phyloP scores from a whole-genome alignment of 2,797 vertebrate species.

The Botia almorhae region DNA sequence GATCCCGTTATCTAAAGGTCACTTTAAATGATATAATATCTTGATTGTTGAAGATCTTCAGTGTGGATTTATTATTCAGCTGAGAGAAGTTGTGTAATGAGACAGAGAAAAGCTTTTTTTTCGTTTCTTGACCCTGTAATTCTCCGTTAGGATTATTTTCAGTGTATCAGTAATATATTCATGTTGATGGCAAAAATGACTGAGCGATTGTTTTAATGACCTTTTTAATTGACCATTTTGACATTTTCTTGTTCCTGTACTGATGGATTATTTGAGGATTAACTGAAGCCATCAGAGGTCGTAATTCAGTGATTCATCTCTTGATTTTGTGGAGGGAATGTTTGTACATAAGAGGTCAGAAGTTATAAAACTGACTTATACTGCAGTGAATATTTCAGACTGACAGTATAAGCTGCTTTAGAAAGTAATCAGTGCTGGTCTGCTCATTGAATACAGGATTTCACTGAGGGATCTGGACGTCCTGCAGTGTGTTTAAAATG shows the following conservation, averaged over 20 bases:
- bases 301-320: neutral
- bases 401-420: slow-evolving; percentile 27
- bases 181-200: neutral
- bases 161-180: slow-evolving; percentile 30
- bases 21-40: slow-evolving; percentile 8
- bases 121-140: slow-evolving; percentile 47
- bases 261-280: slow-evolving; percentile 8
- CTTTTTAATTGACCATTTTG: neutral
- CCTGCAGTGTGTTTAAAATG: neutral
- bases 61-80: slow-evolving; percentile 26
- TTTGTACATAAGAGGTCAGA: neutral
- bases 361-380: neutral
- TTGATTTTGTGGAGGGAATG: slow-evolving; percentile 1
- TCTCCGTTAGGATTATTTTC: slow-evolving; percentile 40
- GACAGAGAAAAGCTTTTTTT: slow-evolving; percentile 28
- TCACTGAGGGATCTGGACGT: slow-evolving; percentile 31
- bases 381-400: neutral
- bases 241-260: neutral
- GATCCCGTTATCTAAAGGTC: slow-evolving; percentile 4
- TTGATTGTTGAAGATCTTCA: neutral
- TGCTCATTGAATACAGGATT: slow-evolving; percentile 5
- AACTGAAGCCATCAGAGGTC: slow-evolving; percentile 18
- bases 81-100: slow-evolving; percentile 8
- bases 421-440: slow-evolving; percentile 39
- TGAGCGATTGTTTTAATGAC: neutral